Conservation (phyloP, 1,140 invertebrate species). For the Pantala flavescens region DNA sequence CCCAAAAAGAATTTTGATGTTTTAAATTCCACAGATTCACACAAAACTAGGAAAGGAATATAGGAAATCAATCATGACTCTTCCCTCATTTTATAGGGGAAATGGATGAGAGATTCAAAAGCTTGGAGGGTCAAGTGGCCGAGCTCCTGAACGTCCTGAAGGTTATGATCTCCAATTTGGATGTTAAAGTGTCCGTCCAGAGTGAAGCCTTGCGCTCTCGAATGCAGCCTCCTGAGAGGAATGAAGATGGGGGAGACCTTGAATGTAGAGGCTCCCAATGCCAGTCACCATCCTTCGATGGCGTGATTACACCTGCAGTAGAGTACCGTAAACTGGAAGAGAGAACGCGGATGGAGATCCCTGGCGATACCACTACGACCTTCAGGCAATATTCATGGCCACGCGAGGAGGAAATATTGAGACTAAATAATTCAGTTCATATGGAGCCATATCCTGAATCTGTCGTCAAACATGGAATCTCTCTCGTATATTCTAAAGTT, state of each 20-base stretch:
- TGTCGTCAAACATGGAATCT: too few relatives aligned
- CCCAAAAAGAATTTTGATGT: too few relatives aligned
- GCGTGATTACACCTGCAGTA: neutral
- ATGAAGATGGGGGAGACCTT: neutral
- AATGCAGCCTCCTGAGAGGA: neutral
- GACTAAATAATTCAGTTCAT: neutral
- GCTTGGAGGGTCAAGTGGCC: neutral
- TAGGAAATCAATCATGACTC: neutral
- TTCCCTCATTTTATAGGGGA: neutral
- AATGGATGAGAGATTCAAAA: neutral
- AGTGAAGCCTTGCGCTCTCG: neutral
- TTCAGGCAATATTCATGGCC: neutral
- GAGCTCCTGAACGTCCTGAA: neutral
- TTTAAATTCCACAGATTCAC: too few relatives aligned
- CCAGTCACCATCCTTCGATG: neutral
- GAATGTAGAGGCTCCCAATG: neutral
- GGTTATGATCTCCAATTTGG: neutral
- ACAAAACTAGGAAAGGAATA: too few relatives aligned
- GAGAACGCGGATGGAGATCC: neutral
- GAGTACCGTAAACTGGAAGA: neutral
- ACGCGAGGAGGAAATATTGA: neutral
- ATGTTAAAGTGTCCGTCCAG: neutral
- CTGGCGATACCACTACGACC: neutral
- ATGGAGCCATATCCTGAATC: neutral
- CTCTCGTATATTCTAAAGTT: conserved; percentile 21